Conservation (phyloP, 2,888 invertebrate species). For the Epistrophe eligans region DNA sequence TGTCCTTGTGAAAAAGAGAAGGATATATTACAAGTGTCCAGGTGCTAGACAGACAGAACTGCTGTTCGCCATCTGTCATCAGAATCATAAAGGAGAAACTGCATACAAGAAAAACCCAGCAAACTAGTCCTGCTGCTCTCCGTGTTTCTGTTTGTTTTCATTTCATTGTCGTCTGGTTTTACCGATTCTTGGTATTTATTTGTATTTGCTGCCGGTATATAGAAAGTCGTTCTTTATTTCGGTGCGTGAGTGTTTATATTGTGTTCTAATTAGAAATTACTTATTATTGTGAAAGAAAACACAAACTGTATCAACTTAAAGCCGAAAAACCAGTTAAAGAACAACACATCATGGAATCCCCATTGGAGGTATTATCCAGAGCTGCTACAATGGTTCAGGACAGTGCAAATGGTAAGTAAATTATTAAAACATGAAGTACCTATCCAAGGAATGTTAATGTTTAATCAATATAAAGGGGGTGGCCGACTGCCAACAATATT, state of each 20-base stretch:
- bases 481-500: too few species aligned
- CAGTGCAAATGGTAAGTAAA: constrained; percentile 84
- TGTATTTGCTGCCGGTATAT: constrained; percentile 42
- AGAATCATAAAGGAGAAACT: constrained; percentile 43
- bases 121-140: constrained; percentile 37
- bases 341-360: constrained; percentile 87
- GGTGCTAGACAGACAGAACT: constrained; percentile 55
- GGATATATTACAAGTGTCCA: constrained; percentile 42
- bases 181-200: neutral
- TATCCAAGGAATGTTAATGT: neutral
- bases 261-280: constrained; percentile 25
- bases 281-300: neutral
- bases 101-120: constrained; percentile 4
- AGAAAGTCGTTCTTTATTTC: constrained; percentile 37
- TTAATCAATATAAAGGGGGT: neutral
- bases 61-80: constrained; percentile 62
- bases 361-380: constrained; percentile 93
- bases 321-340: neutral
- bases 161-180: constrained; percentile 44
- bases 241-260: constrained; percentile 15
- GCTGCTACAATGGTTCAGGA: constrained; percentile 96
- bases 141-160: constrained; percentile 61
- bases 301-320: neutral
- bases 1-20: constrained; percentile 68
- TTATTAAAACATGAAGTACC: constrained; percentile 1